Percentiles rank a stretch among this genome's conserved stretches.
These are phyloP conservation scores for Acronicta alni DNA, from an alignment of 2,888 invertebrate species.

Conservation along the genomic window DNA sequence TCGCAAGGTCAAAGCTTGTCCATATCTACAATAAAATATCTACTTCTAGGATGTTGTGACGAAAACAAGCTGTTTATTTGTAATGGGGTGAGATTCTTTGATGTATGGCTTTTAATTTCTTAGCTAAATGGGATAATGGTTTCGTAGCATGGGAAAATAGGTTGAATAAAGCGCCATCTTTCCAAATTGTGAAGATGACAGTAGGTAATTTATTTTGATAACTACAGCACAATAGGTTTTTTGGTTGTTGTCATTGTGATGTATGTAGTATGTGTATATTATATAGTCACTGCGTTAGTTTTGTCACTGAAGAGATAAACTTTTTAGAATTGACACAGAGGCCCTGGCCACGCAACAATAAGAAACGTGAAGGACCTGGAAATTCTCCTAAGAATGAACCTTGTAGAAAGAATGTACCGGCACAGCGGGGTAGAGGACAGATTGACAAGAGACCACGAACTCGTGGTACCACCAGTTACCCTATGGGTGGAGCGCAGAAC, in stretches of 20 bases:
- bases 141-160: not conserved
- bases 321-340: constrained; percentile 85
- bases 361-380: constrained; percentile 91
- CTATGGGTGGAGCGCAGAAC: constrained; percentile 92
- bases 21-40: not conserved
- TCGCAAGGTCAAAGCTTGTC: constrained; percentile 64
- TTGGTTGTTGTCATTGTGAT: too few relatives aligned
- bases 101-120: too few relatives aligned
- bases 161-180: too few relatives aligned
- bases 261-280: too few relatives aligned
- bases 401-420: constrained; percentile 90
- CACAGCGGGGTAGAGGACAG: constrained; percentile 91
- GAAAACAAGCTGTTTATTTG: not conserved
- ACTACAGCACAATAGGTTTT: too few relatives aligned
- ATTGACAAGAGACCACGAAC: constrained; percentile 93
- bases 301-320: too few relatives aligned
- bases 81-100: too few relatives aligned
- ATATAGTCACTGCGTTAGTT: too few relatives aligned
- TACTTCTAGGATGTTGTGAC: constrained; percentile 8
- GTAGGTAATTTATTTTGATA: too few relatives aligned
- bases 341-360: constrained; percentile 90
- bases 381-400: constrained; percentile 90
- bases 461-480: constrained; percentile 85
- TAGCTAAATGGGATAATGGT: too few relatives aligned
- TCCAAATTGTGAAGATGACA: too few relatives aligned